Evolutionary conservation across 2,113 vertebrate genomes (phyloP), one percentile per base, ranked within the genome.

Genomic region (Garra rufa): DNA sequence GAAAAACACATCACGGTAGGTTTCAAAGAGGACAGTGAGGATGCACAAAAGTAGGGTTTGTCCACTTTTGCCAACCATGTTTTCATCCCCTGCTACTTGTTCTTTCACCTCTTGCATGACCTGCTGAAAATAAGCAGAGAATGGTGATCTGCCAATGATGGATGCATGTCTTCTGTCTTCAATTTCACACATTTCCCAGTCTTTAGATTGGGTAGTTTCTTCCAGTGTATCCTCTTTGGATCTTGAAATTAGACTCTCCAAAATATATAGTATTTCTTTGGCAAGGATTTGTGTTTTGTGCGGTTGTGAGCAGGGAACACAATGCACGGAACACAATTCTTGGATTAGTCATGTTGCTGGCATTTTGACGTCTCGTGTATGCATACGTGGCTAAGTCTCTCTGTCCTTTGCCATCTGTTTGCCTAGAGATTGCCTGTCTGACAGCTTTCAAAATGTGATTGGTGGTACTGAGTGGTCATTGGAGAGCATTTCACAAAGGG

Each of bases 401-500:
- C 21, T 86, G 50, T 2, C 82, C 82, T 41, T 74, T 50, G 46
- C 83, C 75, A 1, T 13, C 7, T 3, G 74, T 89, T 59, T 85
- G 85, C 43, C 65, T 69, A 5, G 3, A 17, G 13, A 76, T 19
- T 21, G 26, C 26, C 46, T 52, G 46, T 6, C 48, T 50, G 1
- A 76, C 77, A 30, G 86, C 61, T 50, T 89, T 87, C 2, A 89
- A 9, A 3, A n/a, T n/a, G 34, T 34, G 30, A 85, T 82, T 24
- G 78, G 44, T 24, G 71, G 71, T 43, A 87, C 52, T 1, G 70
- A 77, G 30, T 85, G 86, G 9, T 87, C 63, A 79, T 85, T 88
- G 24, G 63, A 74, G 6, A 88, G 17, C 80, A 83, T 76, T 69
- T 86, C 80, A 57, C 78, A 87, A 26, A 87, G 24, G 79, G 85